Evolutionary conservation across 1,140 invertebrate species (phyloP), one percentile per base, ranked within the genome.

Genomic region (Eupeodes corollae): DNA sequence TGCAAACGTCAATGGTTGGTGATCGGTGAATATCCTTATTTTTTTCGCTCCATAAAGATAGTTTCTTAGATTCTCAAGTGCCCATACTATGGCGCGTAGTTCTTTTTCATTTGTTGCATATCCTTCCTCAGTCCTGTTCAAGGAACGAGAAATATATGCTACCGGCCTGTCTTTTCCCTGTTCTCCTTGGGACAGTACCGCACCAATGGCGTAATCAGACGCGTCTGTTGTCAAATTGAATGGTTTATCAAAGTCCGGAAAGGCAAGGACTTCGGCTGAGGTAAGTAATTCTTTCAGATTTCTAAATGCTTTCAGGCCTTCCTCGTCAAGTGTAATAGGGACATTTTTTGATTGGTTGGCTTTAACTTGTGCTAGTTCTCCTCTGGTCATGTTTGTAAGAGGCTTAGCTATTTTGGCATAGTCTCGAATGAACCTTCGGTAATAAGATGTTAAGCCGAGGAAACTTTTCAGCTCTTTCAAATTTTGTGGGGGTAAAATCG

Each of bases 201-300:
- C n/a, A n/a, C n/a, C n/a, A n/a, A n/a, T 30, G 1, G 59, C 59
- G 21, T 35, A 45, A 35, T 51, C 42, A 6, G 48, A 54, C 3
- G 61, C 61, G 38, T 66, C 61, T 0, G 53, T 63, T 0, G 56
- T 58, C 8, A 65, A 40, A 13, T 54, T 56, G 39, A 67, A 65
- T 11, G 47, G 45, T 46, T 59, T 52, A 0, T 30, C 14, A 42
- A 64, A 67, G 38, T 52, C n/a, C n/a, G n/a, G n/a, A n/a, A n/a
- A n/a, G n/a, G n/a, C n/a, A n/a, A n/a, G n/a, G n/a, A n/a, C n/a
- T 10, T 63, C 63, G n/a, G 68, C 54, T 15, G 61, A 65, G 6
- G 52, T 67, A 35, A 74, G 42, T 19, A 59, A 53, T 35, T 61
- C 47, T 62, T 69, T 71, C 26, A 70, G 51, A 19, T 34, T 51